Evolutionary conservation across 2,888 invertebrate species (phyloP), one percentile per base, ranked within the genome.

Genomic region (Drosophila birchii): DNA sequence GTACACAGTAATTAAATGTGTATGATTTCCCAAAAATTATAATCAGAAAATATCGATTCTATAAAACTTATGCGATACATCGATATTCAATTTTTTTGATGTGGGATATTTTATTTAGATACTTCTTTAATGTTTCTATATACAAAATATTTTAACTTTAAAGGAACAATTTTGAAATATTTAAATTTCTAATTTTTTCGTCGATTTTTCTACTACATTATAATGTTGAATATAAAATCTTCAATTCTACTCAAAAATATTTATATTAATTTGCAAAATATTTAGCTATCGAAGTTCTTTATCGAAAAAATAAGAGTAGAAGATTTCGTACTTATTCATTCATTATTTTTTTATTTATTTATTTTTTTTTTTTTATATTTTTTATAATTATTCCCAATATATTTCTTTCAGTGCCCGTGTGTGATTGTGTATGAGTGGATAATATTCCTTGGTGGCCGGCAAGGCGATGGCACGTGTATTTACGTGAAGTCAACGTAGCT

Each of bases 401-500:
- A 26, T 60, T 38, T 29, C 20, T 49, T 12, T 1, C 51, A 20
- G 66, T 66, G 68, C 9, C 26, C 32, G 16, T 29, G 34, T 43
- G 74, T 14, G 55, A 8, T n/a, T 56, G 71, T 55, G 53, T 32
- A 56, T 44, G 14, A 44, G 55, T 60, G 45, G 39, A 49, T 51
- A 53, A 53, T 72, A 73, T 73, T 66, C 73, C 73, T 73, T 57
- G 57, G 69, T 62, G 75, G 74, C 75, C 75, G 41, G 51, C 51
- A 56, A 56, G 54, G 76, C 60, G 59, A 45, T 47, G 70, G 80
- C 78, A 87, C 84, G 88, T 80, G 80, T 78, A 80, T 71, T 79
- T 78, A 81, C 81, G 78, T 83, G 66, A 73, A 74, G 66, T 59
- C 55, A 56, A 55, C 66, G 57, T 41, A 54, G 63, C 44, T 51